A percentile compares a stretch with the other conserved stretches of the same genome.
These are phyloP conservation scores for Lithodes maja DNA, from an alignment of 2,888 invertebrate species.

Conservation along the genomic window DNA sequence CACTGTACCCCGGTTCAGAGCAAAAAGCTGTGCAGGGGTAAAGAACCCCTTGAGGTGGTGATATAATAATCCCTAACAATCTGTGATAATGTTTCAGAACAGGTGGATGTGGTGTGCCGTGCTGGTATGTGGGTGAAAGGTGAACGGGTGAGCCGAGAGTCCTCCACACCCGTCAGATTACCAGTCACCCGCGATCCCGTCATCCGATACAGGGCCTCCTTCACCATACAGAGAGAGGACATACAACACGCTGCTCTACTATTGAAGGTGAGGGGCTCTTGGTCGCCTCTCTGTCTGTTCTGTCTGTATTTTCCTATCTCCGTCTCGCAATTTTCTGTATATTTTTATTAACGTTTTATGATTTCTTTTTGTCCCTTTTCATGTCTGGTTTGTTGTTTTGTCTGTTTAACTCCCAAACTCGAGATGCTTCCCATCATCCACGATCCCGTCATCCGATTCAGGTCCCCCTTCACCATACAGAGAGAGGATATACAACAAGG, in stretches of 20 bases:
- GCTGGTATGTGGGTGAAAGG: conserved; percentile 56
- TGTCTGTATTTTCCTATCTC: too few relatives aligned
- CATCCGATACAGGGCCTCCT: conserved; percentile 41
- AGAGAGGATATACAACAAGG: conserved; percentile 47
- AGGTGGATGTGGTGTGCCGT: conserved; percentile 55
- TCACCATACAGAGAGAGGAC: conserved; percentile 36
- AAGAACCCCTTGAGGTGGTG: too few relatives aligned
- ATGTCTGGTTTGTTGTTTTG: too few relatives aligned
- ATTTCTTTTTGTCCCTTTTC: too few relatives aligned
- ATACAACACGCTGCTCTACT: conserved; percentile 57
- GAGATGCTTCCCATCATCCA: conserved; percentile 49
- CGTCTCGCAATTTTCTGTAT: too few relatives aligned
- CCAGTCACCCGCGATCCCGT: conserved; percentile 57
- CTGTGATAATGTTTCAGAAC: conserved; percentile 13
- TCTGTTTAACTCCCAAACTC: too few relatives aligned
- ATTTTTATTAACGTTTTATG: too few relatives aligned
- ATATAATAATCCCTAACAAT: too few relatives aligned
- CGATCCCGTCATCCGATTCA: conserved; percentile 48
- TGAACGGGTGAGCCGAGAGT: conserved; percentile 21
- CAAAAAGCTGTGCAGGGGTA: too few relatives aligned
- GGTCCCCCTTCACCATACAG: conserved; percentile 41
- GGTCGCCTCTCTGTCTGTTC: too few relatives aligned
- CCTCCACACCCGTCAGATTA: conserved; percentile 49
- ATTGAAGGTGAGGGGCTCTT: conserved; percentile 33
- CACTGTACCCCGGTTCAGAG: too few relatives aligned